phyloP scores from a whole-genome alignment of 1,140 invertebrate genomes.

The Cyclina sinensis region DNA sequence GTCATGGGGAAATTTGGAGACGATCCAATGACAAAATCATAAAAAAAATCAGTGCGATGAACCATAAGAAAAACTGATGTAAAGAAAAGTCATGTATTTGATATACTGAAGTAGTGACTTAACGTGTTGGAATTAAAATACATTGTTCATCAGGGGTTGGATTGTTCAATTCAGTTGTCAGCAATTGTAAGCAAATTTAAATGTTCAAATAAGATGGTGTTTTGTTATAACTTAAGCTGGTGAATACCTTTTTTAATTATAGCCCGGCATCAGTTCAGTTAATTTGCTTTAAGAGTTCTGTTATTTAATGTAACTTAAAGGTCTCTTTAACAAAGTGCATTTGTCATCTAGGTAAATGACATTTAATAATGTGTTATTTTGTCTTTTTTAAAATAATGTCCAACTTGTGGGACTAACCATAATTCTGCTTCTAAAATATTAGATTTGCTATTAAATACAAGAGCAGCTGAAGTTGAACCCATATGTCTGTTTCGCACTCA shows the following conservation, averaged over 20 bases:
- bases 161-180: constrained; percentile 7
- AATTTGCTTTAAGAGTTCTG: not conserved
- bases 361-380: constrained; percentile 21
- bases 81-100: constrained; percentile 28
- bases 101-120: constrained; percentile 24
- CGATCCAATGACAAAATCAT: constrained; percentile 23
- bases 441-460: constrained; percentile 13
- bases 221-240: constrained; percentile 9
- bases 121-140: constrained; percentile 21
- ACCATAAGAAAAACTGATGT: constrained; percentile 28
- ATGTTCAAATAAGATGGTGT: constrained; percentile 24
- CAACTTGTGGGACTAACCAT: constrained; percentile 26
- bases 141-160: constrained; percentile 14
- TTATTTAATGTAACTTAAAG: constrained; percentile 10
- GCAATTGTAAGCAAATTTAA: constrained; percentile 10
- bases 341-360: not conserved
- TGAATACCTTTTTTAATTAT: constrained; percentile 12
- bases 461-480: constrained; percentile 13
- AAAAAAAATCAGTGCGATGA: not conserved
- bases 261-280: constrained; percentile 7
- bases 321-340: constrained; percentile 17
- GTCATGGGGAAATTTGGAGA: constrained; percentile 17
- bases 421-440: constrained; percentile 29
- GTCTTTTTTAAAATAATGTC: constrained; percentile 23
- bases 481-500: constrained; percentile 20